Base-by-base conservation (phyloP, 2,113 vertebrate species). In the Atlantisia rogersi region DNA sequence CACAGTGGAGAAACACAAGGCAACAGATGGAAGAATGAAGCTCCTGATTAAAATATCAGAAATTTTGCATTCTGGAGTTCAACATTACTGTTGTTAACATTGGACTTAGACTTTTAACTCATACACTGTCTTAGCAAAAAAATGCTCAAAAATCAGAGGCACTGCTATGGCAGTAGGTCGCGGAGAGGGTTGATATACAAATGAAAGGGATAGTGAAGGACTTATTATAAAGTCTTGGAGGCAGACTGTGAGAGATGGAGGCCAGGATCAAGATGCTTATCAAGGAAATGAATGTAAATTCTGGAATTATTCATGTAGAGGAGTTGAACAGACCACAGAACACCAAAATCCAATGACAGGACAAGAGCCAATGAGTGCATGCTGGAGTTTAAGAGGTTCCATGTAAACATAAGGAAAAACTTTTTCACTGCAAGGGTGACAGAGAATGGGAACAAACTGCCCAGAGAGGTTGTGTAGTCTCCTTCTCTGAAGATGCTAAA, bases 1-100 rank as follows among this genome's bases (percentile, higher is more conserved):
- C 14, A 19, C 0, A 0, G 13, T 44, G 5, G 7, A 5, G 19
- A 3, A 59, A 11, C 15, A 84, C 10, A 79, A 63, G 12, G 25
- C 35, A 92, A 15, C 31, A 70, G 22, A 19, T 2, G 10, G 20
- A 84, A 52, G 26, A 76, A 4, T 21, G 28, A 84, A 8, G 25
- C 7, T 81, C 12, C 46, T 59, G 24, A 37, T 75, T 59, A 81
- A 92, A 70, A 69, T 6, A 7, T 1, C 11, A 40, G 40, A 21
- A 15, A 73, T 6, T 6, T 67, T 82, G 63, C 10, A 0, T 21
- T 83, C 19, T 73, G 25, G 37, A 39, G 15, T 48, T 89, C 32
- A 81, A 77, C 69, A n/a, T 17, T 35, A 19, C 29, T 80, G 18
- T 37, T 94, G 16, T 31, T 31, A 83, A 31, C 16, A 29, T 2